A percentile compares a stretch with the other conserved stretches of the same genome.
Conservation (phyloP, 2,888 invertebrate species). For the Dryadula phaetusa region DNA sequence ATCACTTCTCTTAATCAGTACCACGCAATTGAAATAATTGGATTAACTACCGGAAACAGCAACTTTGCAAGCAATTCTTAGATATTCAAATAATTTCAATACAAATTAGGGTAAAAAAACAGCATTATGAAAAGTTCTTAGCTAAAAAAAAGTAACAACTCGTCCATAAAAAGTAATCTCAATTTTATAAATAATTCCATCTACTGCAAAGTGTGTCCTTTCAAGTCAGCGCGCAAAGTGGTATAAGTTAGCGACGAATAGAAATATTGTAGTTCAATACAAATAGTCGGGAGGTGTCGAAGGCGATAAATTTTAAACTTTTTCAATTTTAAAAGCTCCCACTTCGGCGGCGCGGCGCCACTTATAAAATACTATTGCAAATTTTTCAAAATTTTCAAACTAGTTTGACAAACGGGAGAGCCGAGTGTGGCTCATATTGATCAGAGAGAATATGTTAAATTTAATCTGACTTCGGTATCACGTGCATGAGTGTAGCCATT, state of each 20-base stretch:
- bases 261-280: constrained; percentile 28
- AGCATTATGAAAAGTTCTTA: no score
- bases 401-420: constrained; percentile 2
- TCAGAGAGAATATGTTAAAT: not conserved
- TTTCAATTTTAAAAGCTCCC: constrained; percentile 33
- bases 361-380: constrained; percentile 5
- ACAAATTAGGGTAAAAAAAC: no score
- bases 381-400: constrained; percentile 15
- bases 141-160: no score
- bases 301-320: constrained; percentile 33
- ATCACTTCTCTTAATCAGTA: no score
- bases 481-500: no score
- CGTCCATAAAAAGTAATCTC: no score
- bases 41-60: no score
- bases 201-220: not conserved
- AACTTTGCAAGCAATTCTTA: no score
- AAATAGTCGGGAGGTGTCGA: constrained; percentile 23
- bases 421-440: not conserved
- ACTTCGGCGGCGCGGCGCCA: constrained; percentile 21
- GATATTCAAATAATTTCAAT: no score
- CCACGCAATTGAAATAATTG: no score
- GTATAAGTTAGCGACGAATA: constrained; percentile 21
- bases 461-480: no score
- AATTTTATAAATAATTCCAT: constrained; percentile 6
- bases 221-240: not conserved